Evolutionary conservation across 2,113 vertebrate genomes (phyloP).

Genomic region (Gnathonemus echidnorhynchus): DNA sequence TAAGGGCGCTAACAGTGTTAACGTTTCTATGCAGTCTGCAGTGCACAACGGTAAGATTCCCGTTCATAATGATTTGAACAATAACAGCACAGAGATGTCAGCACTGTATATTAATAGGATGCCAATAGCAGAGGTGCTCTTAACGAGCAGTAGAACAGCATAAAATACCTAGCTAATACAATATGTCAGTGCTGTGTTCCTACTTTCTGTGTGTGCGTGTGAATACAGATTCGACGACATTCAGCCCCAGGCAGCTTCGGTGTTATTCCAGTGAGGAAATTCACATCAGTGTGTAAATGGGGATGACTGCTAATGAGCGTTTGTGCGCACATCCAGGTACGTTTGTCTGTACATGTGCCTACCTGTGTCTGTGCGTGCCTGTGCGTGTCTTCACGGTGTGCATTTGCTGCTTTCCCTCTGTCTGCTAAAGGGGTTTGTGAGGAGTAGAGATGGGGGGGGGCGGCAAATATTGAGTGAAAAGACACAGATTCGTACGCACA

Average conservation of each 20-base stretch:
- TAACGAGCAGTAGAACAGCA: neutral
- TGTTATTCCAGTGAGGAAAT: neutral
- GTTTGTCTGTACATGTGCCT: neutral
- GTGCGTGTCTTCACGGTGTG: neutral
- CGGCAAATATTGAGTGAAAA: neutral
- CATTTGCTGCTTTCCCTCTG: neutral
- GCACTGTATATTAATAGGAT: conserved; percentile 7
- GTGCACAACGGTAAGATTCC: neutral
- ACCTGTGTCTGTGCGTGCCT: neutral
- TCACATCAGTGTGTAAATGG: neutral
- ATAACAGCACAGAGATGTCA: neutral
- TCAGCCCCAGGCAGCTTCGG: neutral
- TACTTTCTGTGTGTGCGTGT: neutral
- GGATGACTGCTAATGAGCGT: conserved; percentile 5
- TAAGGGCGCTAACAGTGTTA: neutral
- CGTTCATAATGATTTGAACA: neutral
- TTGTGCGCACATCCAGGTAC: neutral
- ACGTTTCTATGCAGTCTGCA: neutral
- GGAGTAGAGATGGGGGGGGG: neutral
- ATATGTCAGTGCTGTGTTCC: neutral
- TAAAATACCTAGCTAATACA: neutral
- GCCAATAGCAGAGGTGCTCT: neutral
- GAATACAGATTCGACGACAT: conserved; percentile 5
- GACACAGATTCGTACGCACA: neutral
- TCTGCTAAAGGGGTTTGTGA: neutral